Percentiles rank a stretch among this genome's conserved stretches.
Conservation (phyloP, 2,797 vertebrate genomes). For the Cygnus olor region DNA sequence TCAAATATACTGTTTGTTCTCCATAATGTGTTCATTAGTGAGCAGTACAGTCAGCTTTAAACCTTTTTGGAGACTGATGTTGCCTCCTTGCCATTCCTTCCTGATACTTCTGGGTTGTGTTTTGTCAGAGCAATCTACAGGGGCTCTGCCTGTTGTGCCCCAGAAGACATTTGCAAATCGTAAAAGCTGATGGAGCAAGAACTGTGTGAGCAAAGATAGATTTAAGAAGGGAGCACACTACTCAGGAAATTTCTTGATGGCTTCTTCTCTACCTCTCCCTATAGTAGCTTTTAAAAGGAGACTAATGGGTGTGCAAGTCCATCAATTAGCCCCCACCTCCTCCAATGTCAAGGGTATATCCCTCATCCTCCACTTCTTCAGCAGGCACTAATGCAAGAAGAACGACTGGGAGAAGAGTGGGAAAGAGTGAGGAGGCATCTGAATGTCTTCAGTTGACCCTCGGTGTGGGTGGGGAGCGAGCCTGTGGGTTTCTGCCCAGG, state of each 20-base stretch:
- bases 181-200: background rate
- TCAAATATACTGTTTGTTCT: background rate
- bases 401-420: background rate
- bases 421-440: constrained; percentile 7
- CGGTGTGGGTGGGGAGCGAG: background rate
- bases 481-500: constrained; percentile 18
- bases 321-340: background rate
- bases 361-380: background rate
- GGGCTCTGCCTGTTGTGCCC: background rate
- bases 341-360: background rate
- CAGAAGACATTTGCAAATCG: fast-evolving
- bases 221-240: background rate
- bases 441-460: background rate
- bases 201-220: background rate
- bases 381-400: background rate
- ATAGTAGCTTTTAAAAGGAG: background rate
- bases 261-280: background rate
- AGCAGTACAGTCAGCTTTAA: background rate
- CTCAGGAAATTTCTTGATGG: background rate
- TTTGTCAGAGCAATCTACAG: background rate
- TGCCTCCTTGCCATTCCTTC: background rate
- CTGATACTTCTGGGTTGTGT: background rate
- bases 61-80: background rate
- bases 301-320: background rate
- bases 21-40: background rate